These are phyloP conservation scores for Drosophila limbata DNA, from an alignment of 2,888 invertebrate species.

Conservation along the genomic window DNA sequence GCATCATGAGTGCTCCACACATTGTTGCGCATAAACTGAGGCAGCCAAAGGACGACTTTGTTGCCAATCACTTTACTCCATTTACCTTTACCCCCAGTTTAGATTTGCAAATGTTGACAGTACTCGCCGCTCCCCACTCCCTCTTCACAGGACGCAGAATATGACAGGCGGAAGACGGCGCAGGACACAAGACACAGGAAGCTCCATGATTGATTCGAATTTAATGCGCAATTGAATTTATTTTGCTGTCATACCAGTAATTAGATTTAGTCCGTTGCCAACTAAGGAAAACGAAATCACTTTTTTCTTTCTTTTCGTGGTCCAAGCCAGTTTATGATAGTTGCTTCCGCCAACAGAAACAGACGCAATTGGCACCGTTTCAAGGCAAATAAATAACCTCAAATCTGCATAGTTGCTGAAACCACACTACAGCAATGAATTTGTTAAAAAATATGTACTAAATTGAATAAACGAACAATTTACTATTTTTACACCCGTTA, in stretches of 20 bases:
- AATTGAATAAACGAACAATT: not conserved
- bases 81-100: constrained; percentile 17
- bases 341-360: constrained; percentile 50
- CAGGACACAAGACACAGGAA: constrained; percentile 27
- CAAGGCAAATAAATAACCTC: constrained; percentile 41
- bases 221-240: constrained; percentile 62
- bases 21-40: constrained; percentile 55
- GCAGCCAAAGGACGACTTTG: constrained; percentile 31
- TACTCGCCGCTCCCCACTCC: not conserved
- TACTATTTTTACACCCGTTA: too few relatives aligned
- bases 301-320: constrained; percentile 2
- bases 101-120: constrained; percentile 52
- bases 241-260: constrained; percentile 52
- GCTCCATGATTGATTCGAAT: constrained; percentile 72
- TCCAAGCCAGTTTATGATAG: constrained; percentile 64
- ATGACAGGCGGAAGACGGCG: constrained; percentile 6
- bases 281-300: constrained; percentile 41
- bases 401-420: constrained; percentile 6
- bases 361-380: constrained; percentile 56
- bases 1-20: constrained; percentile 52
- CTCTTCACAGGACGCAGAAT: not conserved
- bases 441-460: not conserved
- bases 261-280: constrained; percentile 67
- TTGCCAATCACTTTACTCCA: constrained; percentile 37
- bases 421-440: not conserved